Evolutionary conservation across 2,797 vertebrate genomes (phyloP), one percentile per base, ranked within the genome.

Genomic region (Galagoides demidoff): DNA sequence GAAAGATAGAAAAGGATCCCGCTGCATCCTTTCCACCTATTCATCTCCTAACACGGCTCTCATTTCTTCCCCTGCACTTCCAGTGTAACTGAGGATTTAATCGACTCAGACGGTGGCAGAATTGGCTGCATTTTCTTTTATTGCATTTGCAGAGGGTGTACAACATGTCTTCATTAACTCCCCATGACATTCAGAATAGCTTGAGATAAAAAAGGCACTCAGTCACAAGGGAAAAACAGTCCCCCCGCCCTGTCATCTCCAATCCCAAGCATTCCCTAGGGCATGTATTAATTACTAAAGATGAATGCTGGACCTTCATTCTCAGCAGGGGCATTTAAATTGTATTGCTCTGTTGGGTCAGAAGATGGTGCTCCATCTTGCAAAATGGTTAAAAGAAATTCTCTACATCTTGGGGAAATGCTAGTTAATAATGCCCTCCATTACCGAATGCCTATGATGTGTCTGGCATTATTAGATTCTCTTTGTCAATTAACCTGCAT

Each of bases 101-200:
- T 98, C 96, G 63, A 92, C 96, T 87, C 95, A 98, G 98, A 98
- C 96, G 97, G 96, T 96, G 97, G 95, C 97, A 97, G 87, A 96
- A 98, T 95, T 87, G 81, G 97, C 90, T 98, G 95, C 96, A 76
- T 61, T 97, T 97, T 96, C 89, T 77, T 37, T 96, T 97, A 96
- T 94, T 98, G 96, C 97, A 71, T 70, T 97, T 97, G 29, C 91
- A 97, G 95, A 95, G 95, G 91, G 95, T 71, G 70, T 96, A 95
- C 92, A 97, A 97, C 98, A 98, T 95, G 97, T 98, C 98, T 98
- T 98, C 98, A 98, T 98, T 98, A 98, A 98, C 97, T 98, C 97
- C 97, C 97, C 68, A 83, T 98, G 98, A 98, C 98, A 97, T 98
- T 98, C 96, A 96, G 95, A 98, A 98, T 98, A 98, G 97, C 98